Evolutionary conservation across 2,888 invertebrate genomes (phyloP).

Genomic region (Neoitamus cyanurus): DNA sequence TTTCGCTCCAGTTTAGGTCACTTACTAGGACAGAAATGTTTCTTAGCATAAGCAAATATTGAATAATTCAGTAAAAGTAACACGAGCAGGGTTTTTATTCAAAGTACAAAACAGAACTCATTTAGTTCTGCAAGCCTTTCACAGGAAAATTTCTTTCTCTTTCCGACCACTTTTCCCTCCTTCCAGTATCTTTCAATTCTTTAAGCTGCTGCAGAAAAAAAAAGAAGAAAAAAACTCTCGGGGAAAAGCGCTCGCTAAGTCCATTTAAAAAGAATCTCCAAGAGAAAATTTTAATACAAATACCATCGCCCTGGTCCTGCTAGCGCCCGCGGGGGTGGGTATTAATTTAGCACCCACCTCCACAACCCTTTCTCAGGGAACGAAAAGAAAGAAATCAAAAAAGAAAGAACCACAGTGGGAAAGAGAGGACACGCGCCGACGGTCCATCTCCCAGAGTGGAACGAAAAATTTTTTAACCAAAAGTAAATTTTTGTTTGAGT

Average conservation of each 20-base stretch:
- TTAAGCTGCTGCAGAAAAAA: conserved; percentile 18
- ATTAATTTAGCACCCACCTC: conserved; percentile 29
- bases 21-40: too few relatives aligned
- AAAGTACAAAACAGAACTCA: background rate
- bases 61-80: too few relatives aligned
- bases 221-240: background rate
- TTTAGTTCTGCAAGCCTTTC: conserved; percentile 22
- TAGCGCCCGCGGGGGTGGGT: background rate
- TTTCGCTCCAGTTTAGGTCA: too few relatives aligned
- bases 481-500: conserved; percentile 46
- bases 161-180: background rate
- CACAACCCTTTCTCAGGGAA: conserved; percentile 17
- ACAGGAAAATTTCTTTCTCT: background rate
- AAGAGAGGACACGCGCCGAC: background rate
- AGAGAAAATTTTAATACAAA: conserved; percentile 42
- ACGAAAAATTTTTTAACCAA: conserved; percentile 32
- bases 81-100: too few relatives aligned
- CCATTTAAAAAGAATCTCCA: conserved; percentile 38
- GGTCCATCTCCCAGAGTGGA: background rate
- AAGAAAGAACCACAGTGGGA: background rate
- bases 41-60: too few relatives aligned
- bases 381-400: conserved; percentile 33
- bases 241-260: conserved; percentile 15
- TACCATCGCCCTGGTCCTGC: conserved; percentile 5
- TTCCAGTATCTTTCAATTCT: background rate